Base-by-base conservation (phyloP, 2,797 vertebrate genomes). In the Synaphobranchus kaupii region DNA sequence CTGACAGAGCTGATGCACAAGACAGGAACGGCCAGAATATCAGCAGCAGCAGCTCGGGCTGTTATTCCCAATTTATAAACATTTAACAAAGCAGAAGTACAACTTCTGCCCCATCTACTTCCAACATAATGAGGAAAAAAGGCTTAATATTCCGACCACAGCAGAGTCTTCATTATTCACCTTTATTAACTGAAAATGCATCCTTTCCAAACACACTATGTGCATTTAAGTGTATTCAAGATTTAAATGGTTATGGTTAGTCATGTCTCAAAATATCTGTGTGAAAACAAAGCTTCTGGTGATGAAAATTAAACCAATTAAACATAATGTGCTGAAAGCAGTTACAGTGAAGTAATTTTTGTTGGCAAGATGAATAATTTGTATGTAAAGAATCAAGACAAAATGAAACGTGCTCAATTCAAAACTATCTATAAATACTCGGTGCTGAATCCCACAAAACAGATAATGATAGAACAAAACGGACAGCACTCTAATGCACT, bases 21-120 rank as follows among this genome's bases (percentile, higher is more conserved):
- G 93, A 93, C 94, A 93, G 94, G 93, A 94, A 92, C 88, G 88
- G 86, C 84, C 83, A 83, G 85, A 85, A 31, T 88, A 83, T 85
- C 25, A 25, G 15, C 86, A 91, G 89, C 92, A 91, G 90, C 90
- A 90, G 89, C 88, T 86, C 89, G 88, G 17, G 63, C 81, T 84
- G 87, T 28, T n/a, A 73, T 85, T 88, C 86, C 73, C 28, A 34
- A 34, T 78, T 28, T 84, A 13, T 12, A 47, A 73, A 34, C 17
- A 50, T 25, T 63, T 34, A 52, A 52, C 4, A 34, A 60, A 54
- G n/a, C 2, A 54, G 22, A 17, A 25, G 12, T 5, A 8, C 39
- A n/a, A 54, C 34, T 48, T 34, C 52, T 80, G 34, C 54, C 28
- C 20, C 68, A 25, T 73, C 84, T 71, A 22, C 66, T 52, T 52